Evolutionary conservation across 2,888 invertebrate species (phyloP).

Genomic region (Meteorus cinctellus): DNA sequence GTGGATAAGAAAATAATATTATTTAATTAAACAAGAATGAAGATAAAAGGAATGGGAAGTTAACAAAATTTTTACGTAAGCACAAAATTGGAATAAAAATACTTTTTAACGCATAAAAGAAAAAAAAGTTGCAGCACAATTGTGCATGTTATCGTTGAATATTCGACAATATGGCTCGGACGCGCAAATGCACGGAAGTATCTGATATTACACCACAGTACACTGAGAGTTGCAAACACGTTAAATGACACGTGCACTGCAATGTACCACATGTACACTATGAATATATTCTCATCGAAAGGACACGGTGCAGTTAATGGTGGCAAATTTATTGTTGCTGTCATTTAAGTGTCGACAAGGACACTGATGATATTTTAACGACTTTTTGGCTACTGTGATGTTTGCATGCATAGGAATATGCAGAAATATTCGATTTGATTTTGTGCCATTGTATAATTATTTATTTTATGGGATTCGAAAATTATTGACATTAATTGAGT

Average conservation of each 20-base stretch:
- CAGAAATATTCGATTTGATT: neutral
- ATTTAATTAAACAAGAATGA: conserved; percentile 67
- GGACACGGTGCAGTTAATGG: conserved; percentile 46
- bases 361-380: conserved; percentile 47
- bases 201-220: conserved; percentile 22
- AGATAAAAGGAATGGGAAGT: too few relatives aligned
- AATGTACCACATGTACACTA: conserved; percentile 9
- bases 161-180: neutral
- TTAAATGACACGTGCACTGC: conserved; percentile 14
- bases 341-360: conserved; percentile 44
- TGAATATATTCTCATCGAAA: conserved; percentile 29
- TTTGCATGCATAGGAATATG: conserved; percentile 12
- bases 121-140: neutral
- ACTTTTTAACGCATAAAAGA: neutral
- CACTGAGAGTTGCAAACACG: conserved; percentile 10
- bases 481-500: neutral
- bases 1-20: conserved; percentile 69
- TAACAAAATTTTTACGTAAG: too few relatives aligned
- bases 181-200: conserved; percentile 25
- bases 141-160: neutral
- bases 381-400: conserved; percentile 18
- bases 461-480: neutral
- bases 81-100: neutral
- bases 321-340: conserved; percentile 41
- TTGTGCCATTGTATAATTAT: neutral